These are phyloP conservation scores for Falcunculus frontatus DNA, from an alignment of 2,113 vertebrate genomes.

Conservation along the genomic window DNA sequence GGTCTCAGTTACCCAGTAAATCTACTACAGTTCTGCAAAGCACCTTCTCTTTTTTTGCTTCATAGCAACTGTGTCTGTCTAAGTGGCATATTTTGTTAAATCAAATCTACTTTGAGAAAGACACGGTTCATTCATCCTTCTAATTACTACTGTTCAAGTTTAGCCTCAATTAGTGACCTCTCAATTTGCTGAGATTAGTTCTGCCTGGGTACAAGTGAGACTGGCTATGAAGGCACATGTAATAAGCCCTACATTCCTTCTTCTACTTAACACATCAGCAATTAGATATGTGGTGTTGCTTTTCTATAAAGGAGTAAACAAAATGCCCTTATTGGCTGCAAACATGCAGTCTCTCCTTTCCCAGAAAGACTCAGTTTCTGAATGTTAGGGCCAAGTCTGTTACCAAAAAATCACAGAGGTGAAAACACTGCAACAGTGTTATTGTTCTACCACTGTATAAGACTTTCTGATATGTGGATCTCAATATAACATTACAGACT, in stretches of 20 bases:
- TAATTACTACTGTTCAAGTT: constrained; percentile 14
- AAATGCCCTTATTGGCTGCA: neutral
- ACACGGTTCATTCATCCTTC: neutral
- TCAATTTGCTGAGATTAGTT: constrained; percentile 14
- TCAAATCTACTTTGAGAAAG: constrained; percentile 14
- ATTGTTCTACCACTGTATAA: neutral
- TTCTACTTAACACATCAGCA: neutral
- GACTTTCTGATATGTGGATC: neutral
- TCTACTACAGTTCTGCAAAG: neutral
- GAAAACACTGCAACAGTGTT: neutral
- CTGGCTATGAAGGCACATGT: neutral
- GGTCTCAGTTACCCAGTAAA: neutral
- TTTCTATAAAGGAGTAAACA: neutral
- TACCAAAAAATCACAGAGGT: neutral
- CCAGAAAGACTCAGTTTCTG: neutral
- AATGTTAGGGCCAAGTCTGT: rapidly evolving
- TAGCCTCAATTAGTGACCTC: neutral
- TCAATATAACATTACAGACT: neutral
- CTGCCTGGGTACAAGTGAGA: neutral
- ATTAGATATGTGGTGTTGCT: neutral
- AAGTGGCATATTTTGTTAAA: constrained; percentile 1
- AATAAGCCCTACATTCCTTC: neutral
- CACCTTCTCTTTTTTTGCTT: neutral
- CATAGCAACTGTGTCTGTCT: neutral
- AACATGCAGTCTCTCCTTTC: neutral